A percentile compares a stretch with the other conserved stretches of the same genome.
Conservation (phyloP, 2,888 invertebrate species). For the Eupithecia insigniata region DNA sequence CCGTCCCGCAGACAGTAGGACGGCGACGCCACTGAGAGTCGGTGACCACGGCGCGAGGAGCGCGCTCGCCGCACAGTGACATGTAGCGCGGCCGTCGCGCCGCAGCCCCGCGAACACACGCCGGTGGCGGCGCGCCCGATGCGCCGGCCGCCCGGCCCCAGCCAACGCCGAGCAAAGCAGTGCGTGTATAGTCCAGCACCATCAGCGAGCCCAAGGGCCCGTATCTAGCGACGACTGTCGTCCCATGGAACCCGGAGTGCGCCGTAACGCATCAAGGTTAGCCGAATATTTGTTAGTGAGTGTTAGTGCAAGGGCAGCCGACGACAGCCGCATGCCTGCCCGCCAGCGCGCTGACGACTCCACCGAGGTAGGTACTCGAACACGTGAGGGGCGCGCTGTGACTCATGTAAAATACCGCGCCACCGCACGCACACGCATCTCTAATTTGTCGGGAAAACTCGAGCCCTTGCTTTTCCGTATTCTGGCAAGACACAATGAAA, state of each 20-base stretch:
- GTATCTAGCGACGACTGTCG: slow-evolving; percentile 77
- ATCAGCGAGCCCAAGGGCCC: slow-evolving; percentile 75
- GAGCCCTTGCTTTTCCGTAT: slow-evolving; percentile 22
- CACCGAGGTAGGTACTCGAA: slow-evolving; percentile 68
- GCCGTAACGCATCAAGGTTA: slow-evolving; percentile 84
- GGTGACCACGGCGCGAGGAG: slow-evolving; percentile 82
- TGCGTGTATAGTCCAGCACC: slow-evolving; percentile 45
- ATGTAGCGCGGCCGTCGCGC: slow-evolving; percentile 81
- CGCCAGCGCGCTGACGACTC: slow-evolving; percentile 64
- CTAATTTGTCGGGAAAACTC: slow-evolving; percentile 36
- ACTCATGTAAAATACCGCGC: slow-evolving; percentile 65
- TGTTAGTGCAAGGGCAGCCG: slow-evolving; percentile 72
- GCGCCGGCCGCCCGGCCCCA: slow-evolving; percentile 79
- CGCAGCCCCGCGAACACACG: slow-evolving; percentile 75
- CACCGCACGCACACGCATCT: slow-evolving; percentile 45
- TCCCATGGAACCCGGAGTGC: slow-evolving; percentile 84
- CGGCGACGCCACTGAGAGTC: slow-evolving; percentile 83
- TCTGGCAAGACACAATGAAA: slow-evolving; percentile 7
- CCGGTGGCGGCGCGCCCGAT: slow-evolving; percentile 79
- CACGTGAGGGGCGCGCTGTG: slow-evolving; percentile 66
- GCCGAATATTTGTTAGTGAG: slow-evolving; percentile 82
- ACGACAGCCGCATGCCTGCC: slow-evolving; percentile 54
- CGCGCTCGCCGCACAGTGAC: slow-evolving; percentile 82
- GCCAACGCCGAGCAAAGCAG: slow-evolving; percentile 57
- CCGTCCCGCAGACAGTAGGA: slow-evolving; percentile 82